Percentiles rank a stretch among this genome's conserved stretches.
Conservation (phyloP, 2,113 vertebrate species). For the Limnothrissa miodon region DNA sequence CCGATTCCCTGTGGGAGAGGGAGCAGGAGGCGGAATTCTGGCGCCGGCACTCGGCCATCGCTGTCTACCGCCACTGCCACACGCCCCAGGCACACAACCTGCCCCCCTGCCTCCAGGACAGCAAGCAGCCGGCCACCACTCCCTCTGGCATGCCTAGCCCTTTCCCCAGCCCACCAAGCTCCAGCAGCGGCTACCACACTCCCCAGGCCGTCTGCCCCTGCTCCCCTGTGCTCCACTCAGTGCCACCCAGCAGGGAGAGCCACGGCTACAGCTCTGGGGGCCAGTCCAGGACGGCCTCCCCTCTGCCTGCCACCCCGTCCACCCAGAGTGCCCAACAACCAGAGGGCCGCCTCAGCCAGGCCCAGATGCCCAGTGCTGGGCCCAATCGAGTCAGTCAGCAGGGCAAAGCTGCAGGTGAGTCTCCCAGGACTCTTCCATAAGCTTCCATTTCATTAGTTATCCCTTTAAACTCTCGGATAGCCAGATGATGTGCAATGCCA, state of each 20-base stretch:
- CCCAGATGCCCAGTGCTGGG: constrained; percentile 11
- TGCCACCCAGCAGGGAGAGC: constrained; percentile 66
- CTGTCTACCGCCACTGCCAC: constrained; percentile 65
- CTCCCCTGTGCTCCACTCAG: constrained; percentile 63
- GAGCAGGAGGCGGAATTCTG: constrained; percentile 65
- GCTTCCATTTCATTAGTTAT: neutral
- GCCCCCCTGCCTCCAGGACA: constrained; percentile 52
- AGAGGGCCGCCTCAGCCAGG: constrained; percentile 8
- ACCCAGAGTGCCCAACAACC: constrained; percentile 52
- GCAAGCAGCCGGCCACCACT: constrained; percentile 42
- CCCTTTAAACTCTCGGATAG: neutral
- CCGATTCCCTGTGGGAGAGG: constrained; percentile 60
- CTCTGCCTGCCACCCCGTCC: constrained; percentile 57
- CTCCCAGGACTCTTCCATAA: neutral
- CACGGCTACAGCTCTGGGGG: constrained; percentile 69
- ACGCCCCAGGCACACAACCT: constrained; percentile 63
- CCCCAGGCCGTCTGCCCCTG: constrained; percentile 65
- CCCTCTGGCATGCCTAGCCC: constrained; percentile 22
- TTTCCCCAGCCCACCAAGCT: constrained; percentile 63
- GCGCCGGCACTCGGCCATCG: constrained; percentile 59
- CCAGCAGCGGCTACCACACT: constrained; percentile 70
- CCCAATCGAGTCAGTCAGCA: constrained; percentile 33
- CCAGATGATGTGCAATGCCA: neutral
- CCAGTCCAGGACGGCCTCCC: constrained; percentile 68
- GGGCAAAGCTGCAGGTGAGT: constrained; percentile 54